Evolutionary conservation across 2,113 vertebrate species (phyloP), one percentile per base, ranked within the genome.

Genomic region (Ascaphus truei): DNA sequence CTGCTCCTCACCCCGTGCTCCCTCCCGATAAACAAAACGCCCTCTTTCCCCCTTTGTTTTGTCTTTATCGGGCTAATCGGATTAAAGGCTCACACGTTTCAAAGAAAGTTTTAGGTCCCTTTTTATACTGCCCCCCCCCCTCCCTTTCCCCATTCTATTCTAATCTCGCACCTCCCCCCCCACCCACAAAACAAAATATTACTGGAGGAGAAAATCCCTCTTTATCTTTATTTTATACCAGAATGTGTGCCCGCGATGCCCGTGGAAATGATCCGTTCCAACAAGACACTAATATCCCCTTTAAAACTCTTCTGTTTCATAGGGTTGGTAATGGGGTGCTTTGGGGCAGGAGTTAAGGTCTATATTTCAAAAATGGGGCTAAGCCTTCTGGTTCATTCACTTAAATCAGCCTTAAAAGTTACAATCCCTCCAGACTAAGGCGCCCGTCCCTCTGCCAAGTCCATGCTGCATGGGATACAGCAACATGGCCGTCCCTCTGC

Each of bases 41-140:
- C 25, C 31, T 48, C 13, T 22, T 27, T 1, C 57, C 57, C 50
- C 26, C 34, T 60, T 69, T 69, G 45, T 71, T 71, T 71, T 41
- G 45, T 71, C 67, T 51, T 71, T 71, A 71, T 52, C 25, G 61
- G 27, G 45, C 34, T 71, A 71, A 71, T 71, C 67, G 67, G 67
- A 71, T 71, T 71, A 71, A 71, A 71, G 47, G 67, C 45, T 71
- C 47, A 71, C 47, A 61, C 27, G 61, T 71, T 71, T 71, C 67
- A 71, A 61, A 71, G 67, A 60, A 61, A 71, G 43, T 52, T 71
- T 60, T 30, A 61, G 47, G 57, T 27, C 57, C 45, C 57, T 39
- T 3, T 68, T 71, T 61, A 23, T 15, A 60, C 10, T n/a, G 45
- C 1, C 45, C 47, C 9, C 7, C 30, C 36, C 27, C 31, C 9